Evolutionary conservation across 2,888 invertebrate genomes (phyloP).

Genomic region (Hyppa rectilinea): DNA sequence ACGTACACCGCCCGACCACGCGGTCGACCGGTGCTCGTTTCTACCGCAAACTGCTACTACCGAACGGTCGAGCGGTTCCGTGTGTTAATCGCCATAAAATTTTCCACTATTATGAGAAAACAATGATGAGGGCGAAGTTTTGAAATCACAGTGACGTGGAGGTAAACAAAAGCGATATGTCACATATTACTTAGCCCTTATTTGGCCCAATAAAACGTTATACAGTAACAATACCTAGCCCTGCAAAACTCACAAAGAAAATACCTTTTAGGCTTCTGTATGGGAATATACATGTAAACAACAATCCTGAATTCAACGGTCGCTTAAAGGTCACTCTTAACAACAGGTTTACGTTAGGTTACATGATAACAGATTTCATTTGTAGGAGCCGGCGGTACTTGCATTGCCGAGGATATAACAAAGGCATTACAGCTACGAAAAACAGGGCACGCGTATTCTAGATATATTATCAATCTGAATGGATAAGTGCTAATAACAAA

Average conservation of each 20-base stretch:
- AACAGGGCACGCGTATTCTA: background rate
- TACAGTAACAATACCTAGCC: background rate
- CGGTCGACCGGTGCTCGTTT: too few species aligned
- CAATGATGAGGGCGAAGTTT: background rate
- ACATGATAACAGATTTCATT: conserved; percentile 17
- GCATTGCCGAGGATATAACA: background rate
- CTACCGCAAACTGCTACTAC: too few species aligned
- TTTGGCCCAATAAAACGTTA: conserved; percentile 3
- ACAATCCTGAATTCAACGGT: too few species aligned
- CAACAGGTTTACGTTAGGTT: conserved; percentile 6
- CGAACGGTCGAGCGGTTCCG: too few species aligned
- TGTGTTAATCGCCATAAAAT: too few species aligned
- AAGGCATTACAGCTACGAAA: conserved; percentile 2
- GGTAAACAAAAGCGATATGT: background rate
- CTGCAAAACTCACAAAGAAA: background rate
- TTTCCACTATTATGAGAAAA: background rate
- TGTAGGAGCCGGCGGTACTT: background rate
- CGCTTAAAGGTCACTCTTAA: background rate
- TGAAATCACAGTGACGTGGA: background rate
- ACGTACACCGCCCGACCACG: too few species aligned
- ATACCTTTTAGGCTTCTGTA: background rate
- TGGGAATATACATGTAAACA: too few species aligned
- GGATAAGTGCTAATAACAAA: background rate
- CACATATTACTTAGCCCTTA: background rate
- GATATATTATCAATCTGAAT: background rate